Conservation (phyloP, 2,113 vertebrate species). For the Anhinga rufa region DNA sequence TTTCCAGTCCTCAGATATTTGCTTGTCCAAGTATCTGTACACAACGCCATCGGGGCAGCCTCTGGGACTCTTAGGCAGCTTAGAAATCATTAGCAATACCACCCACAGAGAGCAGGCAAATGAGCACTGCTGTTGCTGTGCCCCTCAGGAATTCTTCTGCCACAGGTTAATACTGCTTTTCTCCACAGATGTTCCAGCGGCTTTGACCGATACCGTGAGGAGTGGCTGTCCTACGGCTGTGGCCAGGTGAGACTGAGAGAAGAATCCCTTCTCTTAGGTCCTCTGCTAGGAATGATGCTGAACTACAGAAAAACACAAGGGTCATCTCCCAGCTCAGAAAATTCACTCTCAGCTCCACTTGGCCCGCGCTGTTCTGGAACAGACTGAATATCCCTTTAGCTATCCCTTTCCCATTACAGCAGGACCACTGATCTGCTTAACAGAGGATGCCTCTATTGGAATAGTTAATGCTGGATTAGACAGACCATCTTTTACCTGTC, state of each 20-base stretch:
- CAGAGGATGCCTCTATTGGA: background rate
- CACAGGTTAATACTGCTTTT: fast-evolving
- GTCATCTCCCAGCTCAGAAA: background rate
- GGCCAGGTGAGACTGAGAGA: constrained; percentile 73
- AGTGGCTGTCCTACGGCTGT: constrained; percentile 90
- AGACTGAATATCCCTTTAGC: background rate
- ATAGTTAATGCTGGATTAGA: background rate
- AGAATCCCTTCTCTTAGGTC: fast-evolving
- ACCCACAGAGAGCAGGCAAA: background rate
- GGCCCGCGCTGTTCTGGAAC: fast-evolving
- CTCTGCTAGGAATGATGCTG: background rate
- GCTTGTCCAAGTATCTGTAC: background rate
- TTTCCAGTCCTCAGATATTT: background rate
- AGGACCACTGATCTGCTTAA: background rate
- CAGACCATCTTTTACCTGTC: no score
- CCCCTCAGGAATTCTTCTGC: background rate
- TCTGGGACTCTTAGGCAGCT: background rate
- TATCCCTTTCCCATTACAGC: fast-evolving
- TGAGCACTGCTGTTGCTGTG: fast-evolving
- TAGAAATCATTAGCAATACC: background rate
- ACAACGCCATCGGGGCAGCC: fast-evolving
- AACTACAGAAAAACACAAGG: fast-evolving
- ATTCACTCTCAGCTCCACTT: fast-evolving
- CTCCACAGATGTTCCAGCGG: constrained; percentile 89
- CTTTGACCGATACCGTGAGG: constrained; percentile 88